Evolutionary conservation across 2,888 invertebrate species (phyloP).

Genomic region (Melitaea athalia): DNA sequence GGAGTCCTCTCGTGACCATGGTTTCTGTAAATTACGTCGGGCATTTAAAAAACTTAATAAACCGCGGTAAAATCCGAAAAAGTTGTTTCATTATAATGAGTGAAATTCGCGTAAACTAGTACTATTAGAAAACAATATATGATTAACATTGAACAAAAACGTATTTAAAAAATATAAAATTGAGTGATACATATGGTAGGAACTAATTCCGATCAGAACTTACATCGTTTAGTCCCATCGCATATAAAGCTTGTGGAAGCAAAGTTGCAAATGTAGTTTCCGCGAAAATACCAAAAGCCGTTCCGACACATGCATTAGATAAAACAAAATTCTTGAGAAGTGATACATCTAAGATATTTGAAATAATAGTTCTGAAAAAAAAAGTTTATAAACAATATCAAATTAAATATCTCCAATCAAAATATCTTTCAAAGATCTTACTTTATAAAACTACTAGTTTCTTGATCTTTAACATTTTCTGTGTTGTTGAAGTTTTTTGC

Average conservation of each 20-base stretch:
- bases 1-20: too few species aligned
- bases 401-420: neutral
- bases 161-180: too few species aligned
- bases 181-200: too few species aligned
- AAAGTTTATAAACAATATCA: neutral
- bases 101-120: too few species aligned
- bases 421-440: neutral
- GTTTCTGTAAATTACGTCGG: too few species aligned
- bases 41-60: too few species aligned
- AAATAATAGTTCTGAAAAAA: constrained; percentile 33
- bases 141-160: too few species aligned
- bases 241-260: constrained; percentile 82
- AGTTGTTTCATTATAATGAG: too few species aligned
- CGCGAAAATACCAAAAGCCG: constrained; percentile 75
- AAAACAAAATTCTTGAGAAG: constrained; percentile 79
- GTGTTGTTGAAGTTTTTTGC: constrained; percentile 11
- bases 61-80: too few species aligned
- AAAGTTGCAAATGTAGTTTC: constrained; percentile 80
- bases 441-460: neutral
- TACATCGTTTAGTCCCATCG: constrained; percentile 71
- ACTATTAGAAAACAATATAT: too few species aligned
- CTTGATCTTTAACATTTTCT: constrained; percentile 10
- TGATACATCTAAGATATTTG: constrained; percentile 68
- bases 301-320: constrained; percentile 83
- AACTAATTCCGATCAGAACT: constrained; percentile 23